Evolutionary conservation across 2,797 vertebrate genomes (phyloP), one percentile per base, ranked within the genome.

Genomic region (Perdix hodgsoniae): DNA sequence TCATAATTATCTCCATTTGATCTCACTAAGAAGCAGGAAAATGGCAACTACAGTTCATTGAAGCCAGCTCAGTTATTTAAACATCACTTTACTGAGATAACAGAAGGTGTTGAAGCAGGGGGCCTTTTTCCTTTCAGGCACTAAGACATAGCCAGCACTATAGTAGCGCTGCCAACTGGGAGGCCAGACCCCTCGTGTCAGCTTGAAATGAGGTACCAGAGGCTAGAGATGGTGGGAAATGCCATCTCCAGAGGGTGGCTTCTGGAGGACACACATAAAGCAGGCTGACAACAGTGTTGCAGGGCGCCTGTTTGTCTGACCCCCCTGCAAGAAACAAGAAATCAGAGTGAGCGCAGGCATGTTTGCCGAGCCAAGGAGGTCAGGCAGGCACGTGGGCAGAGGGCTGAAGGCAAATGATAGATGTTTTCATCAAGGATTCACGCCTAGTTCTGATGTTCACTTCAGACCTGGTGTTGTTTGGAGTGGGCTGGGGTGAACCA

Each of bases 1-100:
- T 98, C 97, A 95, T 97, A 98, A 98, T 98, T 98, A 98, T 98
- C 97, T 97, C 97, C 94, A 98, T 98, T 98, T 98, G 98, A 98
- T 98, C 97, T 97, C 88, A 94, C 96, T 97, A 96, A 97, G 97
- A 97, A 97, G 96, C 88, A 97, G 91, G 83, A 94, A 97, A 98
- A 97, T 96, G 97, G 97, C 96, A 98, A 96, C 97, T 97, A 97
- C 96, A 96, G 97, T 98, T 98, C 97, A 97, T 33, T 96, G 97
- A 98, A 97, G 94, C 96, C 97, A 97, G 97, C 96, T 97, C 95
- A 94, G 97, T 98, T 97, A 98, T 97, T 98, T 97, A 98, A 98
- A 98, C 96, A 97, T 96, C 31, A n/a, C 90, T 98, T 98, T 96
- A 95, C 89, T 93, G 95, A 95, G 95, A 94, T 97, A 97, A 97